Percentiles rank a stretch among this genome's conserved stretches.
Evolutionary conservation across 1,140 invertebrate genomes (phyloP).

Genomic region (Magallana ariakensis): DNA sequence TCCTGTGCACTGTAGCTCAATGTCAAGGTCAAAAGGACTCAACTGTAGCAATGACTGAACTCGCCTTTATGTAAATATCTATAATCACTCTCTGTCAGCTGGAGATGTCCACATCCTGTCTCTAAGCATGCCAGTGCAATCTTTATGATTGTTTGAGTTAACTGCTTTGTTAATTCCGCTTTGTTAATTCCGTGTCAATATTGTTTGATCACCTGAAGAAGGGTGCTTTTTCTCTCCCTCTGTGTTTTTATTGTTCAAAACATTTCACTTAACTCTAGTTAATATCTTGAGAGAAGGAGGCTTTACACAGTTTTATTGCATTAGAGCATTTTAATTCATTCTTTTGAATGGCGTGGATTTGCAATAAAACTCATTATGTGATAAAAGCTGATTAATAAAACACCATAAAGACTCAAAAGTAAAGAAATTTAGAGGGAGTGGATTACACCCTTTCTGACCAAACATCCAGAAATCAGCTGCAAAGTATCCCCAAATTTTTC

Average conservation of each 20-base stretch:
- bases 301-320: neutral
- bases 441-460: too few species aligned
- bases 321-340: neutral
- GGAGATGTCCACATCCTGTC: neutral
- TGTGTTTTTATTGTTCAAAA: constrained; percentile 6
- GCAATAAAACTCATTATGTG: neutral
- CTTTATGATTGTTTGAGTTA: constrained; percentile 13
- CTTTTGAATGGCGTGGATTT: neutral
- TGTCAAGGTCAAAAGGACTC: neutral
- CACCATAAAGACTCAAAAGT: too few species aligned
- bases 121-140: neutral
- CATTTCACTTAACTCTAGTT: neutral
- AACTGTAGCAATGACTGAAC: too few species aligned
- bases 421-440: too few species aligned
- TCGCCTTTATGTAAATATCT: neutral
- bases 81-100: neutral
- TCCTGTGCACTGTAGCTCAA: neutral
- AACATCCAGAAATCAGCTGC: too few species aligned
- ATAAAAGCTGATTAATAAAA: too few species aligned
- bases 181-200: neutral
- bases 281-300: neutral
- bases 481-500: too few species aligned
- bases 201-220: constrained; percentile 26
- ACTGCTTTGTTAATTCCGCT: neutral
- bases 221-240: neutral